These are phyloP conservation scores for Mallotus villosus DNA, from an alignment of 2,797 vertebrate species.

Conservation along the genomic window DNA sequence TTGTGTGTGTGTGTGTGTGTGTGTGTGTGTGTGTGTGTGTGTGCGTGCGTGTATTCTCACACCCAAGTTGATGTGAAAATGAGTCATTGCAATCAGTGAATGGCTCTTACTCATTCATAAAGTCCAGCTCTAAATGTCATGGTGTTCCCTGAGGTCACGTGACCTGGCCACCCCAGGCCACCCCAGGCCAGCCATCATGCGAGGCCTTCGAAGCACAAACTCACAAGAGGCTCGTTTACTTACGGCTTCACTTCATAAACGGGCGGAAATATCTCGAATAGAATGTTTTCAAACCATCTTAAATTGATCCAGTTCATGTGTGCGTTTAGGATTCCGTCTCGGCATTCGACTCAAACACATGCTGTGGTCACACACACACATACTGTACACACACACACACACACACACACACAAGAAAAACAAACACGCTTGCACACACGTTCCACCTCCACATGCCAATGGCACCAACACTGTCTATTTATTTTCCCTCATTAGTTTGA, in stretches of 20 bases:
- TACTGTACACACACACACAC: not conserved
- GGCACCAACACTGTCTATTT: slow-evolving; percentile 55
- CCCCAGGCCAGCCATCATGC: too few species aligned
- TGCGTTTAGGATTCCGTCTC: not conserved
- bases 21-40: slow-evolving; percentile 21
- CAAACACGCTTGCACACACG: slow-evolving; percentile 8
- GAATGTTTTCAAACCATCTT: too few species aligned
- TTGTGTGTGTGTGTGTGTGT: slow-evolving; percentile 30
- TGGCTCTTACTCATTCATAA: not conserved
- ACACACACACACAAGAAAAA: slow-evolving; percentile 3
- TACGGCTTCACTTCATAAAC: too few species aligned
- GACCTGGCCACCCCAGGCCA: not conserved
- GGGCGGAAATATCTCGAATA: too few species aligned
- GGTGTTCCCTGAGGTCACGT: too few species aligned
- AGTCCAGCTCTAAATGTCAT: too few species aligned
- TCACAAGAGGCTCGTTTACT: too few species aligned
- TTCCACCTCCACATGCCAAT: slow-evolving; percentile 51
- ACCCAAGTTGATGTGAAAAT: not conserved
- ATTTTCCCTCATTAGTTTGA: slow-evolving; percentile 71
- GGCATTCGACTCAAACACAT: not conserved
- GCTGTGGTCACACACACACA: slow-evolving; percentile 13
- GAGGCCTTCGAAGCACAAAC: too few species aligned
- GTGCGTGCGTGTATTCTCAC: slow-evolving; percentile 21
- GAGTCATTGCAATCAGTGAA: not conserved
- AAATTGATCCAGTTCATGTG: too few species aligned